Evolutionary conservation across 2,888 invertebrate species (phyloP), one percentile per base, ranked within the genome.

Genomic region (Drosophila atroscutellata): DNA sequence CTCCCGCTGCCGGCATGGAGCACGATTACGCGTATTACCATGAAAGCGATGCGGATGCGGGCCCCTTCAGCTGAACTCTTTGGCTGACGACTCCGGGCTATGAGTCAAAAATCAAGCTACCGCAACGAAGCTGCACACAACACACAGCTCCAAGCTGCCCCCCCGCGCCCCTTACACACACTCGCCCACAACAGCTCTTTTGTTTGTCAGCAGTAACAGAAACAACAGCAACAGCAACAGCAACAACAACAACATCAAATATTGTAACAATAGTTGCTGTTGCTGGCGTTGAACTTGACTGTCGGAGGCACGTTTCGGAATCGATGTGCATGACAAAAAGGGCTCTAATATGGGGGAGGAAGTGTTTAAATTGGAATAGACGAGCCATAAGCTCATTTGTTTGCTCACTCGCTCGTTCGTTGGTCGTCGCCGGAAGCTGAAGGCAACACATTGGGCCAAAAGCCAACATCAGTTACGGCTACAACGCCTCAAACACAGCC

Each of bases 201-300:
- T 85, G 81, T 86, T 72, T 81, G 83, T 69, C 72, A 78, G 79
- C 72, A 37, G 28, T 54, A 77, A 50, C 59, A 76, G 39, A 45
- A 45, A 45, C 32, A 37, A 30, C 56, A 77, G 45, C 20, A 37
- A 30, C 56, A 77, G 45, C 59, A 37, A 26, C 56, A 77, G 39
- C 59, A 72, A n/a, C 50, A 64, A 61, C 47, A 63, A 71, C 36
- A 66, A 42, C 64, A 69, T 42, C 45, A 68, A 66, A 64, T 67
- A 72, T 66, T 72, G 58, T 64, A 83, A 85, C 85, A 87, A 83
- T 86, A 74, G 83, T 71, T 52, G 69, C 37, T 62, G 72, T 69
- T 81, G 86, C 80, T 89, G 85, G 87, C 87, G 89, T 89, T 87
- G 86, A 87, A 87, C 86, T 87, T 87, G 86, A 87, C 89, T 86